These are phyloP conservation scores for Aleiodes alternator DNA, from an alignment of 2,888 invertebrate species.

Conservation along the genomic window DNA sequence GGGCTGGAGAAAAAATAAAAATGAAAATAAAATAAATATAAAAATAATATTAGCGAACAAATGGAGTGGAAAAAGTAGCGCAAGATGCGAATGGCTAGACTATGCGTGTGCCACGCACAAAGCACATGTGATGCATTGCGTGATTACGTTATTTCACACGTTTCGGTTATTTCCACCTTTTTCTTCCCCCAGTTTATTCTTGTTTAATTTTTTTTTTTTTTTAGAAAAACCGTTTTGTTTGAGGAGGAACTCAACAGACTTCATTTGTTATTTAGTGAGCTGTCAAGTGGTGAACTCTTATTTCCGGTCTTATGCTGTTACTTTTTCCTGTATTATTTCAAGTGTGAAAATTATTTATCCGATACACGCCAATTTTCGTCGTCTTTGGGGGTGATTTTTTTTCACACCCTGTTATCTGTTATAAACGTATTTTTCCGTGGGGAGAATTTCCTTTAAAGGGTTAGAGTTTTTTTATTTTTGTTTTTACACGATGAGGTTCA, in stretches of 20 bases:
- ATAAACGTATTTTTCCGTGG: no score
- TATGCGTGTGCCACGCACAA: conserved; percentile 54
- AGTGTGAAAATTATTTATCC: conserved; percentile 19
- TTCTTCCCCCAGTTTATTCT: not conserved
- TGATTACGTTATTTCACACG: conserved; percentile 70
- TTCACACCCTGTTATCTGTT: not conserved
- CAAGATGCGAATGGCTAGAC: conserved; percentile 29
- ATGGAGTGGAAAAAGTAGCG: conserved; percentile 27
- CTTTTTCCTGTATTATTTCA: no score
- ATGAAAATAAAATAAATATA: no score
- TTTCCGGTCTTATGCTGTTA: conserved; percentile 5
- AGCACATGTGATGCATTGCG: conserved; percentile 66
- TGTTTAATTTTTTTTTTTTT: not conserved
- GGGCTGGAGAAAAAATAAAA: no score
- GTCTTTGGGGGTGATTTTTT: not conserved
- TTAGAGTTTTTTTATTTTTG: no score
- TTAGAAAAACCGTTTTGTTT: not conserved
- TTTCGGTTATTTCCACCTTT: conserved; percentile 41
- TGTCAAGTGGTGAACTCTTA: conserved; percentile 30
- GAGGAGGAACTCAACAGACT: conserved; percentile 39
- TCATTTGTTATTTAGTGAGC: conserved; percentile 57
- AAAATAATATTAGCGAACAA: no score
- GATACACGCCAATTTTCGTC: conserved; percentile 17
- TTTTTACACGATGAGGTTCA: no score
- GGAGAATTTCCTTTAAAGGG: no score